These are phyloP conservation scores for Chloropsis hardwickii DNA, from an alignment of 2,113 vertebrate species.

Conservation along the genomic window DNA sequence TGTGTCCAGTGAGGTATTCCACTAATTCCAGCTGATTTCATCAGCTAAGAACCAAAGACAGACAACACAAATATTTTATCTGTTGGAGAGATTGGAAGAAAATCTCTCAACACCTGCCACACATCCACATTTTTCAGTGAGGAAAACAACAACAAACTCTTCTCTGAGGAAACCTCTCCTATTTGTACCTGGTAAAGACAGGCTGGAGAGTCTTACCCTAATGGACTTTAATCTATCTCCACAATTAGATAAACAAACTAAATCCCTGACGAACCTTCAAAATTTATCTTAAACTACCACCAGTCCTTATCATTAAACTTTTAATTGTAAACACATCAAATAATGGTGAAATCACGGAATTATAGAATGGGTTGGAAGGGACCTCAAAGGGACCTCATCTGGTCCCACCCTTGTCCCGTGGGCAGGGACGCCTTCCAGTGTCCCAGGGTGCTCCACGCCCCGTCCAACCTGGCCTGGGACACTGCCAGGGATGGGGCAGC, in stretches of 20 bases:
- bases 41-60: background rate
- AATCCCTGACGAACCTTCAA: background rate
- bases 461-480: fast-evolving
- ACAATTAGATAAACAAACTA: background rate
- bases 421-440: background rate
- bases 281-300: background rate
- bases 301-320: background rate
- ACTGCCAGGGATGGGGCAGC: background rate
- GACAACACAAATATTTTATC: background rate
- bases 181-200: background rate
- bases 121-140: background rate
- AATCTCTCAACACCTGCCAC: background rate
- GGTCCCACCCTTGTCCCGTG: fast-evolving
- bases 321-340: background rate
- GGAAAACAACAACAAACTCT: background rate
- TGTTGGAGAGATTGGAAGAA: background rate
- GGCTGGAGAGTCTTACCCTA: background rate
- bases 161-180: background rate
- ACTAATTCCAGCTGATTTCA: background rate
- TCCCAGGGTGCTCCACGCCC: background rate
- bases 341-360: background rate
- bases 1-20: background rate
- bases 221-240: background rate
- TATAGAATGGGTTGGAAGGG: background rate
- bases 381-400: background rate